Evolutionary conservation across 2,113 vertebrate genomes (phyloP), one percentile per base, ranked within the genome.

Genomic region (Chelonoidis abingdonii): DNA sequence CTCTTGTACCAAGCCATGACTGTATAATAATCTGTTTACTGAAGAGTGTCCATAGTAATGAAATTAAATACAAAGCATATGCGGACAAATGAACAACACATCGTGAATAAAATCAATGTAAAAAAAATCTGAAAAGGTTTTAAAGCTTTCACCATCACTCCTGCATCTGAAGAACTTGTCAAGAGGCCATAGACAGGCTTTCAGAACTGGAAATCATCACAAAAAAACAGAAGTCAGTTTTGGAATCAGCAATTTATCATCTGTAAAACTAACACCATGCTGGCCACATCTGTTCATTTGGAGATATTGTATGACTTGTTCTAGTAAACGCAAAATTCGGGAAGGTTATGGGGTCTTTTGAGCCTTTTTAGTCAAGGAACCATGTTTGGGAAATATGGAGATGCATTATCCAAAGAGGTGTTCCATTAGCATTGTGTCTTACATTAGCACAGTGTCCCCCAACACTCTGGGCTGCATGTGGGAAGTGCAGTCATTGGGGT

Each of bases 31-130:
- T 95, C 89, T 83, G 13, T 93, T 91, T 93, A 87, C 87, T 85
- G 87, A 81, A 91, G 75, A 59, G n/a, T 91, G 94, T 89, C 89
- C 88, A 16, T 78, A 83, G 86, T 89, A 90, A 82, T 94, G 92
- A 94, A 96, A 88, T 5, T 10, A 85, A 92, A 88, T 92, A 93
- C 93, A 93, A 87, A 89, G 29, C 69, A 53, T 31, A 47, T 93
- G 62, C 50, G 35, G 65, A 95, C 86, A 88, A 88, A 59, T 11
- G 92, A 94, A 75, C 47, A 69, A 59, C 83, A 85, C 3, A 0
- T 83, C 89, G 92, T 97, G 92, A 97, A 96, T 94, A 95, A 89
- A 91, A 38, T 92, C 84, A 81, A 82, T 38, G 17, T 93, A 86
- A 69, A 47, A 54, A 72, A 84, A 44, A 2, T 76, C 86, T 81